A percentile compares a stretch with the other conserved stretches of the same genome.
Evolutionary conservation across 2,888 invertebrate genomes (phyloP).

Genomic region (Rhodophaea formosa): DNA sequence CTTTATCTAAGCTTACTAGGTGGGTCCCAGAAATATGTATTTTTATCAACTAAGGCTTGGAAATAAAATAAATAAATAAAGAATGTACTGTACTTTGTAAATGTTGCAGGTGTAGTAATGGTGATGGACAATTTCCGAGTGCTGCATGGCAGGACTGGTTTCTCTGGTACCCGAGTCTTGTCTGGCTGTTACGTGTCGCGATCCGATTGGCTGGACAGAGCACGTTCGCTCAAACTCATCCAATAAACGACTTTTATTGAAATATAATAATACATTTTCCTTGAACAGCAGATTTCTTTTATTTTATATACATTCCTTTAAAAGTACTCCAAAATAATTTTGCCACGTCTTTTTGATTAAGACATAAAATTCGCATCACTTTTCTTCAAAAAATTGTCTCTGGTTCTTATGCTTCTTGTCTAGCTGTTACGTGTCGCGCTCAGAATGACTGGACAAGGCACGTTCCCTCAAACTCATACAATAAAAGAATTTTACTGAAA

Average conservation of each 20-base stretch:
- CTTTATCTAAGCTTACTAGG: too few relatives aligned
- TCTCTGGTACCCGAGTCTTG: constrained; percentile 84
- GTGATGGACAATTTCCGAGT: constrained; percentile 90
- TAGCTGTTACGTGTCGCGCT: constrained; percentile 87
- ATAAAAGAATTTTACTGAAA: constrained; percentile 29
- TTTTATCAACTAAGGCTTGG: too few relatives aligned
- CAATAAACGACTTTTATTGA: constrained; percentile 33
- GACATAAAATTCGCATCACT: too few relatives aligned
- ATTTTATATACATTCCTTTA: too few relatives aligned
- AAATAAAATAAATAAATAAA: too few relatives aligned
- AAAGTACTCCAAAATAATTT: too few relatives aligned
- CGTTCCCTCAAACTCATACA: constrained; percentile 67
- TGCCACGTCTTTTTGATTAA: too few relatives aligned
- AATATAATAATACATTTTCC: background rate
- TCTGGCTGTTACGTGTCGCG: constrained; percentile 87
- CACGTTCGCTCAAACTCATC: constrained; percentile 72
- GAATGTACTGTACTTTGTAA: background rate
- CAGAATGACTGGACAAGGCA: constrained; percentile 85
- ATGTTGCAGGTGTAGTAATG: constrained; percentile 82
- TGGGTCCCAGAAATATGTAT: too few relatives aligned
- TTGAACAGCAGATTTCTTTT: background rate
- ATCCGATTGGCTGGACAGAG: constrained; percentile 85
- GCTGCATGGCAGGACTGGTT: constrained; percentile 86
- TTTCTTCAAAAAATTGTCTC: constrained; percentile 65
- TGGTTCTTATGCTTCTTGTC: constrained; percentile 84